Percentiles rank a stretch among this genome's conserved stretches.
Evolutionary conservation across 2,797 vertebrate genomes (phyloP).

Genomic region (Neosalanx taihuensis): DNA sequence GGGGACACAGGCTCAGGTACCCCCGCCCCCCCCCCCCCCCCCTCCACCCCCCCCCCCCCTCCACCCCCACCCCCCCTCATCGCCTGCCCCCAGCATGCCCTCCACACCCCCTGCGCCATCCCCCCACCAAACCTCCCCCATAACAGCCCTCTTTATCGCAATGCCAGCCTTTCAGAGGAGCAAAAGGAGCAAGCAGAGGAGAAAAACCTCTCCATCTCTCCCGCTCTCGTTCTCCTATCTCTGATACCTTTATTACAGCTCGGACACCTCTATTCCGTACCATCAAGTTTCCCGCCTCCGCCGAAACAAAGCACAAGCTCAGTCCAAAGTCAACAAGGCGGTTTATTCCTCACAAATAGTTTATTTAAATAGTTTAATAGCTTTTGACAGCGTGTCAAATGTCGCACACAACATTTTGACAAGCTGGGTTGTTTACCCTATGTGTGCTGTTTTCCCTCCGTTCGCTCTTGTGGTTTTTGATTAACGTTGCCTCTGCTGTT

Average conservation of each 20-base stretch:
- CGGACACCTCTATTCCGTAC: not conserved
- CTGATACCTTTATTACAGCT: not conserved
- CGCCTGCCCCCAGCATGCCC: conserved; percentile 5
- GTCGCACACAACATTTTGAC: not conserved
- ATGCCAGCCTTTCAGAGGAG: conserved; percentile 40
- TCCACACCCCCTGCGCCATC: not conserved
- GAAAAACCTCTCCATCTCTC: not conserved
- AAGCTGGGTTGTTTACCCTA: not conserved
- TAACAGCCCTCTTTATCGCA: conserved; percentile 49
- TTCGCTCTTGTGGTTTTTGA: not conserved
- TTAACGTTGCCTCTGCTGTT: not conserved
- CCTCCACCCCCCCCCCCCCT: conserved; percentile 45
- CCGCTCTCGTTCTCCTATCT: not conserved
- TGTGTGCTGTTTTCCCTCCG: not conserved
- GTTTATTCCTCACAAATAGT: not conserved
- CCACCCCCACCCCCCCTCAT: conserved; percentile 31
- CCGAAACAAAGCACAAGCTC: not conserved
- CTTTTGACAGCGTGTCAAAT: not conserved
- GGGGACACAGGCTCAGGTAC: conserved; percentile 42
- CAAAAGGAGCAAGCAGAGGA: no score
- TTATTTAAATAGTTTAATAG: no score
- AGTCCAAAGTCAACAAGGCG: not conserved
- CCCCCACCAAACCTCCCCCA: conserved; percentile 1
- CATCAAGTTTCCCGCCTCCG: not conserved
- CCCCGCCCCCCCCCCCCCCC: conserved; percentile 43